Conservation (phyloP, 1,140 invertebrate genomes). For the Acromyrmex charruanus region DNA sequence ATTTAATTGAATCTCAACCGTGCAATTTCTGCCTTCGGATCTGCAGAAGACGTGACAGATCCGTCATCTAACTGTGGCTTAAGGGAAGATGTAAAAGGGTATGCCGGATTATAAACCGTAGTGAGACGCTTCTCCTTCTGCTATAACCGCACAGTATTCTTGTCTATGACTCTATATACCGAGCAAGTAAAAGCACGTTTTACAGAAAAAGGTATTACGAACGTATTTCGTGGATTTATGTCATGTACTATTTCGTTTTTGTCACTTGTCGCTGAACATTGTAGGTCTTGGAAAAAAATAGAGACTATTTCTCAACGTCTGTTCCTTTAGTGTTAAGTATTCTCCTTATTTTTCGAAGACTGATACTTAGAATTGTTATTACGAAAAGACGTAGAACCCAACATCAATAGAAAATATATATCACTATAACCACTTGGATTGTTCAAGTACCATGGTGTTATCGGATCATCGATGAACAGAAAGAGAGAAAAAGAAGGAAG, state of each 20-base stretch:
- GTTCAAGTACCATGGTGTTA: slow-evolving; percentile 24
- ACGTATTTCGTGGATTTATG: slow-evolving; percentile 37
- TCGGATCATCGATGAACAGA: slow-evolving; percentile 27
- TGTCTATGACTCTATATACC: slow-evolving; percentile 19
- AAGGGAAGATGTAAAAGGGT: slow-evolving; percentile 50
- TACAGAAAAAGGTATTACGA: slow-evolving; percentile 36
- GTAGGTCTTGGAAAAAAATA: slow-evolving; percentile 11
- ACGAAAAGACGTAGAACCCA: slow-evolving; percentile 19
- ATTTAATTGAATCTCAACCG: slow-evolving; percentile 71
- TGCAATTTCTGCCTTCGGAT: slow-evolving; percentile 45
- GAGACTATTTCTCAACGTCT: slow-evolving; percentile 21
- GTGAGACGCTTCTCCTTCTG: neutral
- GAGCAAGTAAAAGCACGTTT: slow-evolving; percentile 32
- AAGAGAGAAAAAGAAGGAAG: neutral
- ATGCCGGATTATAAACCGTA: slow-evolving; percentile 50
- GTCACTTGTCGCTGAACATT: slow-evolving; percentile 46
- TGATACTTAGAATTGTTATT: slow-evolving; percentile 29
- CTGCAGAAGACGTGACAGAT: slow-evolving; percentile 34
- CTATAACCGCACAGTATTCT: neutral
- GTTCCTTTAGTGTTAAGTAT: slow-evolving; percentile 6
- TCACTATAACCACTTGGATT: slow-evolving; percentile 28
- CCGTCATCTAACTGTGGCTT: slow-evolving; percentile 46
- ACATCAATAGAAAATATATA: slow-evolving; percentile 55
- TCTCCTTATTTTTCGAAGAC: slow-evolving; percentile 11
- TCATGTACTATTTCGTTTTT: slow-evolving; percentile 40